Base-by-base conservation (phyloP, 2,797 vertebrate genomes). In the Merluccius polli region DNA sequence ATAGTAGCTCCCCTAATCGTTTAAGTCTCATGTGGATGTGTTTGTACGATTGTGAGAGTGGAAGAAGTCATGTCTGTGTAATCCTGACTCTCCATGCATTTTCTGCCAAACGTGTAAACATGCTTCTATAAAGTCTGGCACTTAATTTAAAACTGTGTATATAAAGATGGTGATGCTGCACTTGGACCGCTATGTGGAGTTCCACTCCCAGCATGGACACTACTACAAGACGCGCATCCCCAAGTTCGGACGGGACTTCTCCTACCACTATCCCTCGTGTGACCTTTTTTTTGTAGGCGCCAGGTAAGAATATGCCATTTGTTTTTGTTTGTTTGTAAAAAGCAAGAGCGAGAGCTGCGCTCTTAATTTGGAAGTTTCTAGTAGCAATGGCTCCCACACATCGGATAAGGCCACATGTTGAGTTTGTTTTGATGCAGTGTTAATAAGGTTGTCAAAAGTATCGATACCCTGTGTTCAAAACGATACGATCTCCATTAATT, bases 201-300 rank as follows among this genome's bases (percentile, higher is more conserved):
- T 99, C 87, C 98, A 99, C 89, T 99, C 98, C 0, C 98, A 99
- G 72, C 94, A 98, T 0, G 98, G 98, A 3, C 94, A 94, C 85
- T 99, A 99, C 86, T 99, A 97, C 88, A 97, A 93, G 88, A 98
- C 96, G 15, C 95, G 98, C 67, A 98, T 99, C 87, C 98, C 98
- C 16, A 99, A 98, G 88, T 99, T 97, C 75, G 98, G 98, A 77
- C 92, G 98, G 84, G 96, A 96, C 89, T 98, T 99, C 80, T 95
- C 96, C 3, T 99, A 98, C 67, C 98, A 99, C 89, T 96, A 95
- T 73, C 95, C 97, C 0, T 98, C 97, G 0, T 99, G 98, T 83
- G 98, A 99, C 86, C 90, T 99, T 27, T 99, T 93, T 85, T 98
- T 99, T 12, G 98, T 99, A 31, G 98, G 98, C 27, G 90, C 95